These are phyloP conservation scores for Entomyzon cyanotis DNA, from an alignment of 2,113 vertebrate genomes.

Conservation along the genomic window DNA sequence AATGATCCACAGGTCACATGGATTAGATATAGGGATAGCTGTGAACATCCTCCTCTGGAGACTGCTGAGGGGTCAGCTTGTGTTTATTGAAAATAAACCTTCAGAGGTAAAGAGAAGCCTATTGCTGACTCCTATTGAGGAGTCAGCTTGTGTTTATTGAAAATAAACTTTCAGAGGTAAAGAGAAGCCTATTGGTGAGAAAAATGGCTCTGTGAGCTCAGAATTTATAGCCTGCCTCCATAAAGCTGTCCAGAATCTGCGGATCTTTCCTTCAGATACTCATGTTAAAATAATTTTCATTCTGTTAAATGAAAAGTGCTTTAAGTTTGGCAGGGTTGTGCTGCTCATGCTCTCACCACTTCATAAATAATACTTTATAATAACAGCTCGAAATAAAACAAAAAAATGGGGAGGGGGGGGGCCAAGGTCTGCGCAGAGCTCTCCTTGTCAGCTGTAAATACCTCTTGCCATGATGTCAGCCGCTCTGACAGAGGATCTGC, in stretches of 20 bases:
- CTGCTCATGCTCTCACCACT: constrained; percentile 66
- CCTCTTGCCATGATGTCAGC: constrained; percentile 50
- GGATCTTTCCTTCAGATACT: constrained; percentile 34
- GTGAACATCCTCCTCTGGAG: neutral
- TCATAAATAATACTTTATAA: constrained; percentile 62
- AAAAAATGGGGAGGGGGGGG: neutral
- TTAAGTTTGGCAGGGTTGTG: constrained; percentile 53
- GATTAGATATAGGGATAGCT: neutral
- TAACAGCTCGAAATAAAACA: constrained; percentile 30
- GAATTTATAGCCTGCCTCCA: constrained; percentile 45
- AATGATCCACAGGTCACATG: fast-evolving
- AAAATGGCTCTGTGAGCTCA: constrained; percentile 22
- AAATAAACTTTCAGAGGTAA: constrained; percentile 39
- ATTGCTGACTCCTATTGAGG: neutral
- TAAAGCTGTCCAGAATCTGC: constrained; percentile 54
- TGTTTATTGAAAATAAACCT: constrained; percentile 31
- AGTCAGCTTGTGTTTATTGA: neutral
- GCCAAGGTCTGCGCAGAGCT: neutral
- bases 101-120: constrained; percentile 20
- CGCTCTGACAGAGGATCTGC: neutral
- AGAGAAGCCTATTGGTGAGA: constrained; percentile 34
- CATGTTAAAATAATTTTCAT: constrained; percentile 66
- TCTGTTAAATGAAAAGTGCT: constrained; percentile 58
- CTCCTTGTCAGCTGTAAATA: constrained; percentile 17
- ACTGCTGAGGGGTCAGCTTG: neutral